Evolutionary conservation across 2,888 invertebrate species (phyloP), one percentile per base, ranked within the genome.

Genomic region (Cinara cedri): DNA sequence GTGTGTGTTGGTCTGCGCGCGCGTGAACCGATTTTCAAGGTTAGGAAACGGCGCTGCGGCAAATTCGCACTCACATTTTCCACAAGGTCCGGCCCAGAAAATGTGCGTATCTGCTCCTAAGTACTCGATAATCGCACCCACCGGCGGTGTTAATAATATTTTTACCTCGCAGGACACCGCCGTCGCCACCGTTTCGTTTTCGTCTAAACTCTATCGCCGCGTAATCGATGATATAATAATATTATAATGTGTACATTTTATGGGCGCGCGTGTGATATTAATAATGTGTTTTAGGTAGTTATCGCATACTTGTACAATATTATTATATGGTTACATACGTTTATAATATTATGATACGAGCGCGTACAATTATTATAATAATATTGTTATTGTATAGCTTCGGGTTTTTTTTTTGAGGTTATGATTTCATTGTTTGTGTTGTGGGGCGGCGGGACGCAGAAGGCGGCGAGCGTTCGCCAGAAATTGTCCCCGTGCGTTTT

Each of bases 1-100:
- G 34, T 34, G 34, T 34, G 34, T 34, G 34, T 34, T 3, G 3
- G 34, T 34, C 6, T 34, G 65, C 42, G 34, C 42, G 54, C 65
- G 54, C 51, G 51, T 44, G 44, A 13, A 70, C 68, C 21, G 60
- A 70, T 78, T 68, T 78, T 78, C 78, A 78, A 78, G 78, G 78
- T 78, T 78, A 78, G 68, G 62, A 78, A 70, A 78, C 68, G 19
- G 51, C 57, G 55, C 34, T 51, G 57, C 60, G 60, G 57, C 55
- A 14, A 78, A 68, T 70, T 63, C 11, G 72, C 34, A 60, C 44
- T 71, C 44, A 42, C 42, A 10, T 62, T n/a, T 21, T 54, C 34
- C 51, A 34, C 60, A 60, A 72, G 49, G 46, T 49, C 16, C 24
- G 42, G 42, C 55, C 10, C 71, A 55, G 42, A 71, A 71, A 3